Conservation (phyloP, 2,113 vertebrate species). For the Cyanoramphus novaezelandiae region DNA sequence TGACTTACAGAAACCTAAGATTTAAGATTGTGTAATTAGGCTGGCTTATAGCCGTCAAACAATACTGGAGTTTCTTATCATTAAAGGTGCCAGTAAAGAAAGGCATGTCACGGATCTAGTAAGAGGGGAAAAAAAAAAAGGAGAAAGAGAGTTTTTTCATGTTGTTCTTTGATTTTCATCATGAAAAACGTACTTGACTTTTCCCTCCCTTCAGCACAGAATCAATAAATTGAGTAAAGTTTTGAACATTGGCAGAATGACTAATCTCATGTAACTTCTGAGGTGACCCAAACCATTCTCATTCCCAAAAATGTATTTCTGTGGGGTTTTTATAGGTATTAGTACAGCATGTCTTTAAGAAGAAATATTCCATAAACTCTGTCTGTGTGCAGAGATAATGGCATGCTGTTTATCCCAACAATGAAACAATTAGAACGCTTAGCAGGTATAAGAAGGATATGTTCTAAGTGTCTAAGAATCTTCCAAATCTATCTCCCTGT, state of each 20-base stretch:
- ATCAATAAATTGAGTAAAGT: constrained; percentile 63
- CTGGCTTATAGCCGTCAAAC: constrained; percentile 18
- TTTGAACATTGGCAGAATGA: constrained; percentile 34
- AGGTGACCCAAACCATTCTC: neutral
- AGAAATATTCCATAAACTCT: neutral
- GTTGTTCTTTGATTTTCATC: constrained; percentile 54
- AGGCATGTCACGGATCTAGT: neutral
- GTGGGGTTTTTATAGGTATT: neutral
- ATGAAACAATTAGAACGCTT: neutral
- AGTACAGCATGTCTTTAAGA: neutral
- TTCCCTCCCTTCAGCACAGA: neutral
- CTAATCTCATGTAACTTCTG: constrained; percentile 10
- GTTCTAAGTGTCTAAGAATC: neutral
- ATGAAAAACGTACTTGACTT: constrained; percentile 41
- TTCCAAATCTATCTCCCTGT: neutral
- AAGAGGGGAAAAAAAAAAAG: neutral
- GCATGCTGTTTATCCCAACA: neutral
- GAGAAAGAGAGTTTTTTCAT: neutral
- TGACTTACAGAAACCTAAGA: constrained; percentile 40
- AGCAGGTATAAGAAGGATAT: neutral
- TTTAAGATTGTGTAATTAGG: constrained; percentile 57
- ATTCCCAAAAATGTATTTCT: neutral
- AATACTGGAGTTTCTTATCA: neutral
- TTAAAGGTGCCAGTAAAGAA: constrained; percentile 45
- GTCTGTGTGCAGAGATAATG: neutral